Conservation (phyloP, 2,888 invertebrate genomes). For the Carpatolechia fugitivella region DNA sequence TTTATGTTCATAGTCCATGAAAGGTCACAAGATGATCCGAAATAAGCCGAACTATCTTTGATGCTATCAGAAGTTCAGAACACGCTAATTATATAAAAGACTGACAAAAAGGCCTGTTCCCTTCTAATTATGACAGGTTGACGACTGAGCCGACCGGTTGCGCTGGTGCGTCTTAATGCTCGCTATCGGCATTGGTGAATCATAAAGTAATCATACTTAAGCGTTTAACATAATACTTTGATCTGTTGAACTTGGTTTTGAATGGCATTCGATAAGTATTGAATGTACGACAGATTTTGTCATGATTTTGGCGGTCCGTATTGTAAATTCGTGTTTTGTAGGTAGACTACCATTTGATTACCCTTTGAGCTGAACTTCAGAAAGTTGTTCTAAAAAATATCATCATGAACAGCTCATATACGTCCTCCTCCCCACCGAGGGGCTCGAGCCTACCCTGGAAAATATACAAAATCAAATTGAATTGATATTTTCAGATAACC, state of each 20-base stretch:
- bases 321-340: too few relatives aligned
- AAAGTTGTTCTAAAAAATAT: too few relatives aligned
- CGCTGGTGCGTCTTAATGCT: conserved; percentile 29
- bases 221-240: conserved; percentile 11
- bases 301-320: not conserved
- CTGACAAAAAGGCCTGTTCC: conserved; percentile 36
- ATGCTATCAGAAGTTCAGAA: conserved; percentile 32
- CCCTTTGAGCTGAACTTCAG: too few relatives aligned
- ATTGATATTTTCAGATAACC: too few relatives aligned
- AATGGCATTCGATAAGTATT: conserved; percentile 8
- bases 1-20: not conserved
- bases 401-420: too few relatives aligned
- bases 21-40: conserved; percentile 9
- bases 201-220: conserved; percentile 18
- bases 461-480: too few relatives aligned
- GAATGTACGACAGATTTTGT: not conserved
- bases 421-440: too few relatives aligned
- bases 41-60: not conserved
- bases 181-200: conserved; percentile 12
- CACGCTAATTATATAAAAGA: conserved; percentile 38
- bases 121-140: conserved; percentile 53
- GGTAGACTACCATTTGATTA: not conserved
- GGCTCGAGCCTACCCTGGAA: too few relatives aligned
- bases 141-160: conserved; percentile 35
- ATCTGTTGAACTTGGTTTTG: conserved; percentile 1